phyloP scores from a whole-genome alignment of 37 sponge, comb jelly and placozoan genomes.

The Halichondria panicea region DNA sequence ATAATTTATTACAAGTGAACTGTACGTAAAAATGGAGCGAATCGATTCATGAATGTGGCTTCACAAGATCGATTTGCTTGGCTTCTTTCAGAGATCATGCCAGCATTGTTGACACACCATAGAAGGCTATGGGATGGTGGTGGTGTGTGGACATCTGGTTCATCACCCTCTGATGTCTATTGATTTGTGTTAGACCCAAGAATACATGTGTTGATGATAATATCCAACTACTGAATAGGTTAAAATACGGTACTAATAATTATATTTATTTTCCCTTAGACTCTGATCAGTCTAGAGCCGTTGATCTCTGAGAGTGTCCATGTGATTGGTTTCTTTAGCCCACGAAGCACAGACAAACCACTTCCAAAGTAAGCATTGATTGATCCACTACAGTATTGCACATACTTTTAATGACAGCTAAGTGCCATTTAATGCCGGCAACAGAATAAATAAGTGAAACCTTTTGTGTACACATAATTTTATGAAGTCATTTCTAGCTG shows the following conservation, averaged over 20 bases:
- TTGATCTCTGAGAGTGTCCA: conserved; percentile 55
- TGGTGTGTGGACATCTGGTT: background rate
- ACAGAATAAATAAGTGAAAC: no score
- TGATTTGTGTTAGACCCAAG: background rate
- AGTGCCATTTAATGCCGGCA: no score
- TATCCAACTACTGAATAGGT: background rate
- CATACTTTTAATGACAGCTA: no score
- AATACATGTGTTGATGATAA: no score
- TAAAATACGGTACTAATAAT: no score
- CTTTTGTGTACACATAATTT: no score
- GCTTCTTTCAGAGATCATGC: no score
- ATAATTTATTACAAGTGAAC: background rate
- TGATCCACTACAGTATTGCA: background rate
- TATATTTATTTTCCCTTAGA: conserved; percentile 10
- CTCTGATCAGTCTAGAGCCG: conserved; percentile 57
- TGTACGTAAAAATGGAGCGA: background rate
- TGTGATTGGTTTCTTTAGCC: conserved; percentile 66
- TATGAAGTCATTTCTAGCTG: no score
- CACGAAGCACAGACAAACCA: conserved; percentile 53
- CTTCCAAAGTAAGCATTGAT: conserved; percentile 55
- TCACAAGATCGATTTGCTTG: background rate
- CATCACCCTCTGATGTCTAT: background rate
- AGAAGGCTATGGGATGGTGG: background rate
- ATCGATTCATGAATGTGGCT: background rate
- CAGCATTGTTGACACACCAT: no score